phyloP scores from a whole-genome alignment of 2,888 invertebrate genomes.

The Choristoneura rosaceana region DNA sequence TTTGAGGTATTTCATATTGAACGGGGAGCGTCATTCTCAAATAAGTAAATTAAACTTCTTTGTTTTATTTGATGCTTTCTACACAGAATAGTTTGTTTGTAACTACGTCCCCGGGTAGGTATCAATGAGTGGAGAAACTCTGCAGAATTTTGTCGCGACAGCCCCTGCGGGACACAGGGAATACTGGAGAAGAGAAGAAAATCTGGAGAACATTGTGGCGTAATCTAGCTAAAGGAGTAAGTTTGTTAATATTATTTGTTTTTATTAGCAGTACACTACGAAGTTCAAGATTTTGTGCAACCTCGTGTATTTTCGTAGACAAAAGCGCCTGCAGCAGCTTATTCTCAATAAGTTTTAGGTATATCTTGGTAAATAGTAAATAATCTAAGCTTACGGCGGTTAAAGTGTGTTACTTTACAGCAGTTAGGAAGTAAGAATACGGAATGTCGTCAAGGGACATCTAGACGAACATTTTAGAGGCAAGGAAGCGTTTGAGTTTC shows the following conservation, averaged over 20 bases:
- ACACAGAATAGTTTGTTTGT: constrained; percentile 17
- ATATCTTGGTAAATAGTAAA: too few relatives aligned
- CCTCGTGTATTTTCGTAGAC: too few relatives aligned
- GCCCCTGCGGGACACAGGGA: constrained; percentile 7
- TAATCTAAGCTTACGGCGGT: not conserved
- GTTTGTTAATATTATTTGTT: too few relatives aligned
- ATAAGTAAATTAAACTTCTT: not conserved
- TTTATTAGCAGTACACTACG: too few relatives aligned
- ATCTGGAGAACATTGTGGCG: not conserved
- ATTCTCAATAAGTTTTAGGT: too few relatives aligned
- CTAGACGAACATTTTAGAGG: not conserved
- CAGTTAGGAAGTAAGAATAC: not conserved
- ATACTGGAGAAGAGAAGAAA: constrained; percentile 8
- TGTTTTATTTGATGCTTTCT: not conserved
- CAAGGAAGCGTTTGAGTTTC: not conserved
- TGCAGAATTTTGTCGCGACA: constrained; percentile 22
- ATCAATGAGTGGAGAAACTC: constrained; percentile 19
- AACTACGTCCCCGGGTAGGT: constrained; percentile 13
- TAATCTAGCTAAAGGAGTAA: not conserved
- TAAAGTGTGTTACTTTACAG: not conserved
- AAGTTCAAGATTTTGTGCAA: too few relatives aligned
- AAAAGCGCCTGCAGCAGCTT: too few relatives aligned
- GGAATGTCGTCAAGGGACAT: not conserved
- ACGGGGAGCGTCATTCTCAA: not conserved
- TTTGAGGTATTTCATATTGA: not conserved